phyloP scores from a whole-genome alignment of 2,888 invertebrate species.

The Ophraella communa region DNA sequence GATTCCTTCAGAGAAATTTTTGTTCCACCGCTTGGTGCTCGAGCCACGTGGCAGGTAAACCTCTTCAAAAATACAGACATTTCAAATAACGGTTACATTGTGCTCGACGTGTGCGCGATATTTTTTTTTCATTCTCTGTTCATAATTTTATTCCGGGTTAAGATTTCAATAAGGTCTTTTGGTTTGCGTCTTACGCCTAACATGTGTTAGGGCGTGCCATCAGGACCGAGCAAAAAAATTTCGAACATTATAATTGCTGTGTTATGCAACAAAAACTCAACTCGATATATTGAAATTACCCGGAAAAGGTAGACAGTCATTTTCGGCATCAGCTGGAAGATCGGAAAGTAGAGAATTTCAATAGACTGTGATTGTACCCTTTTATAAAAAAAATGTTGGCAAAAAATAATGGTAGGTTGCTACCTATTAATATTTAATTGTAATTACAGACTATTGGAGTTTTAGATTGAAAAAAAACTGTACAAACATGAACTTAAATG shows the following conservation, averaged over 20 bases:
- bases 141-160: slow-evolving; percentile 11
- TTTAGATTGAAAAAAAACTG: too few relatives aligned
- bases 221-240: not conserved
- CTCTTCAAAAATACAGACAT: not conserved
- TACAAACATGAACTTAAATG: too few relatives aligned
- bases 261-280: slow-evolving; percentile 9
- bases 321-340: not conserved
- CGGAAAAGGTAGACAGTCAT: not conserved
- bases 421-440: too few relatives aligned
- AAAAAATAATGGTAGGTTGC: not conserved
- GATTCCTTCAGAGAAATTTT: not conserved
- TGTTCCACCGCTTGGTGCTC: not conserved
- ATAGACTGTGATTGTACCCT: not conserved
- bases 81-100: slow-evolving; percentile 8
- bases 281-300: not conserved
- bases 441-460: too few relatives aligned
- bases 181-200: slow-evolving; percentile 2
- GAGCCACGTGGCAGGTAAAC: slow-evolving; percentile 11
- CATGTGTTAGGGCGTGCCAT: slow-evolving; percentile 11
- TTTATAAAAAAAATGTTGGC: not conserved
- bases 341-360: slow-evolving; percentile 1
- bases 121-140: slow-evolving; percentile 1
- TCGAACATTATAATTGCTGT: slow-evolving; percentile 3
- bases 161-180: slow-evolving; percentile 1
- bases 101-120: not conserved